Conservation (phyloP, 2,113 vertebrate genomes). For the Alaudala cheleensis region DNA sequence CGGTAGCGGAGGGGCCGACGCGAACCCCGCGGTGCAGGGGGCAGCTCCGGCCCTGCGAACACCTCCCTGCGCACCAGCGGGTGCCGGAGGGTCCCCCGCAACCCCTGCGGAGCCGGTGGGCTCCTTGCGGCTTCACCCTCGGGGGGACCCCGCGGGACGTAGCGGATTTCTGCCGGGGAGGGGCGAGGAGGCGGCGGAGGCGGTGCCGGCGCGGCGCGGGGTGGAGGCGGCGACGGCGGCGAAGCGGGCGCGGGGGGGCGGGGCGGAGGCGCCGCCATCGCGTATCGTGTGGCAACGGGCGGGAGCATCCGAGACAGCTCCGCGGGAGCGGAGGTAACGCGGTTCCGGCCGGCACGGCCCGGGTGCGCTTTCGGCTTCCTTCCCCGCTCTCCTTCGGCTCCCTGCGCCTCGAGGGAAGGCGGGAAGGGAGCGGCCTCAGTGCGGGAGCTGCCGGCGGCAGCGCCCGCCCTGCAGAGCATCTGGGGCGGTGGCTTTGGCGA, state of each 20-base stretch:
- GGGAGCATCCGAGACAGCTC: neutral
- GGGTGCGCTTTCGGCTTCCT: neutral
- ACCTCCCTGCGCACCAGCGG: neutral
- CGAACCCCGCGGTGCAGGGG: neutral
- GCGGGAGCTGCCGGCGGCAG: neutral
- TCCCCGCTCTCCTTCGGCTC: neutral
- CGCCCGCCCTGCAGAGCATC: neutral
- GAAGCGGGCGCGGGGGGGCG: neutral
- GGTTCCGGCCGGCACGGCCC: neutral
- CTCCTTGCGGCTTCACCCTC: neutral
- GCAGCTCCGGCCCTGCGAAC: neutral
- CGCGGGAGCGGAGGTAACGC: neutral
- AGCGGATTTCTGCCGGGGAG: neutral
- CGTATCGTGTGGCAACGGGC: neutral
- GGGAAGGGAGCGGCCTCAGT: neutral
- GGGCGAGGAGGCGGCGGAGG: neutral
- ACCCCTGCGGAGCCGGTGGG: neutral
- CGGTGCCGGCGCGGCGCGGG: neutral
- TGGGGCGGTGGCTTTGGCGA: neutral
- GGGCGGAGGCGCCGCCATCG: slow-evolving; percentile 2
- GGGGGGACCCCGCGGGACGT: neutral
- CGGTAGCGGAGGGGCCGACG: neutral
- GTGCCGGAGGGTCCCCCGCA: neutral
- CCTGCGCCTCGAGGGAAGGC: neutral
- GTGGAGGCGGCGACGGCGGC: neutral